These are phyloP conservation scores for Cataglyphis hispanica DNA, from an alignment of 1,140 invertebrate species.

Conservation along the genomic window DNA sequence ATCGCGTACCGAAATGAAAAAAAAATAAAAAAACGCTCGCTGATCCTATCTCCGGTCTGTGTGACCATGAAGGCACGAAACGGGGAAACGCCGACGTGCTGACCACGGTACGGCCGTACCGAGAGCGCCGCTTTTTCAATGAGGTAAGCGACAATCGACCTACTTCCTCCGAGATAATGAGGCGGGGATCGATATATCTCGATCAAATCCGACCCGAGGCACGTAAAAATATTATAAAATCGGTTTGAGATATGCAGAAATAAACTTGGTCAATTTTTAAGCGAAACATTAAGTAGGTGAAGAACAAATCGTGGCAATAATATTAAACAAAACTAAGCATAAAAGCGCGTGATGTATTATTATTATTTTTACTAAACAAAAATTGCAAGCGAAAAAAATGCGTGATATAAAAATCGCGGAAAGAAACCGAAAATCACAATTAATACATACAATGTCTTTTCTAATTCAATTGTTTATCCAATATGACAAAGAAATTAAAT, in stretches of 20 bases:
- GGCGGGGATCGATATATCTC: not conserved
- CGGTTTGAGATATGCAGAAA: not conserved
- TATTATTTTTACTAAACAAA: not conserved
- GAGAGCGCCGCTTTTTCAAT: slow-evolving; percentile 73
- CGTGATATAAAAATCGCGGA: not conserved
- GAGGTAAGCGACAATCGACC: slow-evolving; percentile 75
- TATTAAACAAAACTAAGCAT: not conserved
- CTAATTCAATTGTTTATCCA: not conserved
- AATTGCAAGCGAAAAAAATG: not conserved
- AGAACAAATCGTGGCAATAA: not conserved
- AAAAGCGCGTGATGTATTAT: not conserved
- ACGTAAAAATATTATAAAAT: not conserved
- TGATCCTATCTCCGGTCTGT: slow-evolving; percentile 11
- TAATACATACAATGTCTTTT: not conserved
- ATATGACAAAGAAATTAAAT: not conserved
- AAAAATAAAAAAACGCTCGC: slow-evolving; percentile 19
- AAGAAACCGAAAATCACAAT: not conserved
- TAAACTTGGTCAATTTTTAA: not conserved
- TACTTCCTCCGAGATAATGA: not conserved
- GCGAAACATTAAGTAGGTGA: not conserved
- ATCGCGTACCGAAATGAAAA: slow-evolving; percentile 30
- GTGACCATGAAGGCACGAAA: slow-evolving; percentile 71
- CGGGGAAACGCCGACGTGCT: slow-evolving; percentile 79
- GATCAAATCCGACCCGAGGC: not conserved
- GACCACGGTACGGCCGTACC: slow-evolving; percentile 72